These are phyloP conservation scores for Caenorhabditis inopinata DNA, from an alignment of 1,140 invertebrate species.

Conservation along the genomic window DNA sequence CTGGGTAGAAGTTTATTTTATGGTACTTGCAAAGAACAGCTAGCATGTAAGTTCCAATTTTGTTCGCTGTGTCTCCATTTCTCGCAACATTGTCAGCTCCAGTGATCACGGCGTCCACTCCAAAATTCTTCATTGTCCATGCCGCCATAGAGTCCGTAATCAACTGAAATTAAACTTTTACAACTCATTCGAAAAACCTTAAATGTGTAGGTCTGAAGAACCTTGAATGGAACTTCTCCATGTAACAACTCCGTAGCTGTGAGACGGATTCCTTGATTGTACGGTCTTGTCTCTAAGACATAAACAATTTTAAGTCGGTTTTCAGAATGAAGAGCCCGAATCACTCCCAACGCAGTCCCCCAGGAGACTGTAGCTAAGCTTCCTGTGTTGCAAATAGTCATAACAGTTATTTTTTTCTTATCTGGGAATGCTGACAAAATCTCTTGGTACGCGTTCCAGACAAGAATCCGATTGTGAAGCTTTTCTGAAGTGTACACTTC, in stretches of 20 bases:
- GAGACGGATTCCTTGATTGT: conserved; percentile 86
- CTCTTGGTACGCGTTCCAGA: conserved; percentile 41
- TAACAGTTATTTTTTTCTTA: conserved; percentile 71
- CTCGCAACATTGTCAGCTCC: conserved; percentile 86
- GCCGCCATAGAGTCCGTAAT: conserved; percentile 94
- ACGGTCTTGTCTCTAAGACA: conserved; percentile 94
- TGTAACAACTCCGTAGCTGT: conserved; percentile 92
- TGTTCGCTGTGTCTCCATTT: conserved; percentile 98
- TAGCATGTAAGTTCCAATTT: conserved; percentile 97
- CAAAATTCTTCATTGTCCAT: conserved; percentile 77
- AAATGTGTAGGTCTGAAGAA: too few relatives aligned
- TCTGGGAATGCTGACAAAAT: background rate
- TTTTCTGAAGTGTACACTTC: conserved; percentile 33
- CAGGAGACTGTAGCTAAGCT: conserved; percentile 93
- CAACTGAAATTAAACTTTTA: conserved; percentile 74
- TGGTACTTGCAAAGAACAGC: conserved; percentile 88
- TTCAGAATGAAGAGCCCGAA: conserved; percentile 76
- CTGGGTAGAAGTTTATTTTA: conserved; percentile 89
- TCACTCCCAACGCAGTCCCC: conserved; percentile 93
- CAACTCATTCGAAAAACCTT: too few relatives aligned
- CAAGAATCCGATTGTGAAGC: conserved; percentile 28
- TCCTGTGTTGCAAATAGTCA: conserved; percentile 98
- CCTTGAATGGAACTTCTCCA: conserved; percentile 79
- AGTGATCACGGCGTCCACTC: conserved; percentile 67
- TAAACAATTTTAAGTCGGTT: conserved; percentile 81